phyloP scores from a whole-genome alignment of 1,140 invertebrate genomes.

The Apis mellifera region DNA sequence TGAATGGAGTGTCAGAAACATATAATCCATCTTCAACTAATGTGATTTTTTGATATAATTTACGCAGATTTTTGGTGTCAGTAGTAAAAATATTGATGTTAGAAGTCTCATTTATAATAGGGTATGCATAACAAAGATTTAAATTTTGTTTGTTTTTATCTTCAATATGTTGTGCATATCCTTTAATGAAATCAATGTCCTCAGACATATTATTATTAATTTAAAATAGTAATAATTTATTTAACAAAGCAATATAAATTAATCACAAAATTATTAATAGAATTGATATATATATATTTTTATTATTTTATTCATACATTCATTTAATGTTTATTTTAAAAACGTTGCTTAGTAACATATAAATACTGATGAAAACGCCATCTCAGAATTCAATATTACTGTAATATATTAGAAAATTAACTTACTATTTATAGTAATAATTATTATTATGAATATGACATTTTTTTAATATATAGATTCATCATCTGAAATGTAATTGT shows the following conservation, averaged over 20 bases:
- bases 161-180: not conserved
- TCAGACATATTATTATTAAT: slow-evolving; percentile 37
- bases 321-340: slow-evolving; percentile 9
- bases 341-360: slow-evolving; percentile 24
- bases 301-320: not conserved
- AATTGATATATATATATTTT: not conserved
- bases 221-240: not conserved
- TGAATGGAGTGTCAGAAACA: slow-evolving; percentile 66
- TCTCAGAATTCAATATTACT: not conserved
- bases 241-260: not conserved
- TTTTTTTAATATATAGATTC: too few relatives aligned
- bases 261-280: not conserved
- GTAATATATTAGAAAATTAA: not conserved
- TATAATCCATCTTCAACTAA: slow-evolving; percentile 74
- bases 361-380: not conserved
- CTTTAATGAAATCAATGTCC: slow-evolving; percentile 60
- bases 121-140: slow-evolving; percentile 61
- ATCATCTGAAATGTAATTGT: too few relatives aligned
- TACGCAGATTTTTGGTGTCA: slow-evolving; percentile 33
- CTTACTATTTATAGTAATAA: not conserved
- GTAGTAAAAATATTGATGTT: slow-evolving; percentile 60
- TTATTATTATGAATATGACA: too few relatives aligned
- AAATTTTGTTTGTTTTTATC: slow-evolving; percentile 56
- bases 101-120: slow-evolving; percentile 53
- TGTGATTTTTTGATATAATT: slow-evolving; percentile 25